These are phyloP conservation scores for Physeter macrocephalus DNA, from an alignment of 2,113 vertebrate species.

Conservation along the genomic window DNA sequence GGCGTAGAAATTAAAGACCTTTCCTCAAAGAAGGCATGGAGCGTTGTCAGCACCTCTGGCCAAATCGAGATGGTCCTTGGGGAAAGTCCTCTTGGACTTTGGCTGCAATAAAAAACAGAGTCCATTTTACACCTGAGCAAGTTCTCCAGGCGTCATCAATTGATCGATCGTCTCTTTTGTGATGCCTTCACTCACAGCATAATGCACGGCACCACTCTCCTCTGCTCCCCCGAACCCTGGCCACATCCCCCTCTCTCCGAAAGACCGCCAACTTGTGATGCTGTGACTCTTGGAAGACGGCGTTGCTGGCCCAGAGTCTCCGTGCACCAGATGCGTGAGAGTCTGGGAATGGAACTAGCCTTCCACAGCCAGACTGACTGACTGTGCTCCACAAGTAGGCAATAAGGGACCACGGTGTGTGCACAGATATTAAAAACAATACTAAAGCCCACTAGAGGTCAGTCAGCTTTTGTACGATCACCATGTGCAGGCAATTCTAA, in stretches of 20 bases:
- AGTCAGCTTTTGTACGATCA: background rate
- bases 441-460: background rate
- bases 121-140: background rate
- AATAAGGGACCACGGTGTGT: fast-evolving
- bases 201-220: too few relatives aligned
- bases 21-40: background rate
- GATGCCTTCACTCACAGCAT: background rate
- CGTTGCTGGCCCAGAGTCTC: background rate
- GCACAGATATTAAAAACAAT: background rate
- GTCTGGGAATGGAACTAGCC: background rate
- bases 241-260: background rate
- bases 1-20: slow-evolving; percentile 36
- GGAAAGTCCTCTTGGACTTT: background rate
- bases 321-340: background rate
- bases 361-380: background rate
- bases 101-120: background rate
- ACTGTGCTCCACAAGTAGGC: background rate
- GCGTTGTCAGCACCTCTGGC: background rate
- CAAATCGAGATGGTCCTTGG: background rate
- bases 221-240: background rate
- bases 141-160: background rate
- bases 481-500: background rate
- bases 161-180: background rate
- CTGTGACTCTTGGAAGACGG: background rate
- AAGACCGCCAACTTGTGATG: background rate